Base-by-base conservation (phyloP, 2,888 invertebrate genomes). In the Eustalomyia histrio region DNA sequence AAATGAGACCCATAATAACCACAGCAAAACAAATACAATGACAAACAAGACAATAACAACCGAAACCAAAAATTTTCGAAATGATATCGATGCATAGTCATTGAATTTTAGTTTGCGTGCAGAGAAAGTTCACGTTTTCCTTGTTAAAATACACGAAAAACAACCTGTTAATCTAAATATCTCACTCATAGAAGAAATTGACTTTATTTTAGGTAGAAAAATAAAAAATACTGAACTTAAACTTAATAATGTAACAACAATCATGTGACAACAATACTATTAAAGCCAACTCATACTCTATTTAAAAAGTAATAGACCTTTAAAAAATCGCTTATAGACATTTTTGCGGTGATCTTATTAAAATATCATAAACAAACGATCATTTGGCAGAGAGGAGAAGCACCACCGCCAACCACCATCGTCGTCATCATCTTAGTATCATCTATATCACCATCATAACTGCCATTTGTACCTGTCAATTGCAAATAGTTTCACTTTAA, bases 111-210 rank as follows among this genome's bases (percentile, higher is more conserved):
- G 87, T 88, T 86, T 88, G 88, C 88, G 88, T 88, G 88, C 88
- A 88, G 88, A 88, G 88, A 88, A 88, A 88, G 88, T 88, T 87
- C 88, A 88, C 88, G 88, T 88, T 88, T 88, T 88, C 85, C 88
- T 88, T 88, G 89, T 88, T 88, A 86, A 88, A 87, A 87, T 84
- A 85, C 86, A 86, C 85, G 87, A 88, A 87, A 88, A 89, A 88
- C 88, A 88, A 88, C 88, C 88, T 88, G 88, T 89, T 88, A 87
- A 88, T 88, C 89, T 88, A 89, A 88, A 88, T 88, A 88, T 88
- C 88, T 88, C 89, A 89, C 88, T 83, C 83, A 73, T 75, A 78
- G 75, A 71, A 65, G 52, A 17, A 35, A 64, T 71, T 43, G 7
- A 52, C 16, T 65, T 60, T 65, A 71, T 58, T 72, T 78, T 18